Percentiles rank a stretch among this genome's conserved stretches.
Evolutionary conservation across 92 coral and sea anemone species (phyloP).

Genomic region (Porites evermanni): DNA sequence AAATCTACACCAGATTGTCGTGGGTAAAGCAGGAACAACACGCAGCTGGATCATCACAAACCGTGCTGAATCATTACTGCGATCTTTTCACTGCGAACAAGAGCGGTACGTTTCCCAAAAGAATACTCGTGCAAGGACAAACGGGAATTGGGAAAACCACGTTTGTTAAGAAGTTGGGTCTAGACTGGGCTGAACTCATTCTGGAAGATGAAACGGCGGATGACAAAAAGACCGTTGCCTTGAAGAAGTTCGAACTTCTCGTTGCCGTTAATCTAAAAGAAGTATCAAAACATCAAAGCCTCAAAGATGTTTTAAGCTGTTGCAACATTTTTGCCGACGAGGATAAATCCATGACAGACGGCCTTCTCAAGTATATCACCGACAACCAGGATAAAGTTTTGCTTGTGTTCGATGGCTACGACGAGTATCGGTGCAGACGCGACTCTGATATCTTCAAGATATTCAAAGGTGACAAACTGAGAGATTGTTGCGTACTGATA

Average conservation of each 20-base stretch:
- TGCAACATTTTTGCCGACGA: constrained; percentile 9
- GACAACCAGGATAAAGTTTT: constrained; percentile 42
- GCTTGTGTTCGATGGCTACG: constrained; percentile 12
- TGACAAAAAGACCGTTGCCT: not conserved
- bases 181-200: constrained; percentile 21
- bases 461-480: constrained; percentile 1
- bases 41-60: not conserved
- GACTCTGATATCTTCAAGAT: constrained; percentile 19
- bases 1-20: constrained; percentile 28
- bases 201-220: not conserved
- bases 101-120: not conserved
- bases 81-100: not conserved
- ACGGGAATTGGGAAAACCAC: constrained; percentile 50
- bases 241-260: constrained; percentile 33
- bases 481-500: constrained; percentile 17
- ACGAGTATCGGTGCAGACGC: constrained; percentile 2
- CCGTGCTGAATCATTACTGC: constrained; percentile 10
- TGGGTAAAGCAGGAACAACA: constrained; percentile 7
- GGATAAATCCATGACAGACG: not conserved
- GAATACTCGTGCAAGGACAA: constrained; percentile 36
- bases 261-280: constrained; percentile 13
- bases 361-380: not conserved
- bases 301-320: not conserved
- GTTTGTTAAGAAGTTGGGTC: constrained; percentile 9
- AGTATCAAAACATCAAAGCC: not conserved